phyloP scores from a whole-genome alignment of 2,888 invertebrate species.

The Choristoneura rosaceana region DNA sequence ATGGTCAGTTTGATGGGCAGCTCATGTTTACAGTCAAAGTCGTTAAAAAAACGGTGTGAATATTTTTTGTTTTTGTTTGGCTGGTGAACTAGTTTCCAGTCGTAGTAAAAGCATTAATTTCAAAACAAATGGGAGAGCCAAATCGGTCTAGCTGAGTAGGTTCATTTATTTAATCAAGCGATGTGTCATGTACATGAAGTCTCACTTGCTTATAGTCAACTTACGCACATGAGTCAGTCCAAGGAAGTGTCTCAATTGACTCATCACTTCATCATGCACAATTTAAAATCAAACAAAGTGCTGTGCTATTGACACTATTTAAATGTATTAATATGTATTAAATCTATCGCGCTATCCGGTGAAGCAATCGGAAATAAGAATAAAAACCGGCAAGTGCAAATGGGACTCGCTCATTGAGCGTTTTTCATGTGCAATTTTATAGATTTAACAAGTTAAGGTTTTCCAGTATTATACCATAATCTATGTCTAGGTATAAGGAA shows the following conservation, averaged over 20 bases:
- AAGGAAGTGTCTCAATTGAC: conserved; percentile 69
- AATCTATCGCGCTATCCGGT: not conserved
- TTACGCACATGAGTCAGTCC: conserved; percentile 69
- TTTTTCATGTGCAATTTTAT: no score
- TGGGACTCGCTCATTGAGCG: no score
- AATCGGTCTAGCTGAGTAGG: conserved; percentile 51
- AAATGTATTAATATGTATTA: not conserved
- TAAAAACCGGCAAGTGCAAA: not conserved
- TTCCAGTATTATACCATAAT: not conserved
- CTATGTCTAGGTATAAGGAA: no score
- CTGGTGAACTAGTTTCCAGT: conserved; percentile 32
- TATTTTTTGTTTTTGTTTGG: conserved; percentile 28
- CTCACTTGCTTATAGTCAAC: conserved; percentile 54
- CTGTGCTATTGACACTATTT: not conserved
- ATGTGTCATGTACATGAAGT: conserved; percentile 75
- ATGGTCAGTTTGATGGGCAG: conserved; percentile 42
- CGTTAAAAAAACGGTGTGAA: conserved; percentile 38
- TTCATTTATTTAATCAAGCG: conserved; percentile 40
- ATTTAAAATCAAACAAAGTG: conserved; percentile 33
- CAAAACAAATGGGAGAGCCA: conserved; percentile 24
- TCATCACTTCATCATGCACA: conserved; percentile 64
- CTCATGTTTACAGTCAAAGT: conserved; percentile 39
- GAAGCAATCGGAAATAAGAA: not conserved
- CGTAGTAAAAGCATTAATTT: conserved; percentile 52
- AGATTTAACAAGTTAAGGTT: no score